A percentile compares a stretch with the other conserved stretches of the same genome.
Conservation (phyloP, 2,888 invertebrate genomes). For the Aleiodes testaceus region DNA sequence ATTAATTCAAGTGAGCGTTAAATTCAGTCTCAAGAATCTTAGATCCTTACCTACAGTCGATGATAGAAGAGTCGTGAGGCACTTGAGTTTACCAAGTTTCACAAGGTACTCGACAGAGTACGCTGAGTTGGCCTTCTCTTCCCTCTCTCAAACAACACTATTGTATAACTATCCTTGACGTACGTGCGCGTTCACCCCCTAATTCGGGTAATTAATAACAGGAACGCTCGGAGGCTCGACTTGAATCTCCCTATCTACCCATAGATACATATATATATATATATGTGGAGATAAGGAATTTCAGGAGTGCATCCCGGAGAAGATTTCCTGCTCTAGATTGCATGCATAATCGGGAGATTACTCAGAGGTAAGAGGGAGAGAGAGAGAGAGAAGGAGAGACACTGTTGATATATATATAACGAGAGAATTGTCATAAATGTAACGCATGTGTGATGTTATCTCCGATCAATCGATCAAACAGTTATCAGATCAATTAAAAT, state of each 20-base stretch:
- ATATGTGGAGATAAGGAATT: slow-evolving; percentile 28
- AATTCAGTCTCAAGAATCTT: slow-evolving; percentile 4
- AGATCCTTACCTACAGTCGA: slow-evolving; percentile 54
- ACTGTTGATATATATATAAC: too few relatives aligned
- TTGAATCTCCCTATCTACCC: slow-evolving; percentile 25
- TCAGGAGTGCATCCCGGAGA: slow-evolving; percentile 27
- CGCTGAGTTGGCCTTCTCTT: slow-evolving; percentile 49
- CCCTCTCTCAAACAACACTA: slow-evolving; percentile 27
- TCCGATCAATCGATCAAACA: background rate
- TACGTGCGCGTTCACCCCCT: slow-evolving; percentile 41
- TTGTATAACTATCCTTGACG: slow-evolving; percentile 11
- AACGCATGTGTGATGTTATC: slow-evolving; percentile 11
- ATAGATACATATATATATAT: background rate
- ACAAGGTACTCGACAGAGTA: slow-evolving; percentile 45
- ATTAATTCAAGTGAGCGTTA: slow-evolving; percentile 5
- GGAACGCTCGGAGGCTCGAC: slow-evolving; percentile 27
- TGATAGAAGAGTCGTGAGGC: slow-evolving; percentile 39
- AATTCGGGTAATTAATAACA: slow-evolving; percentile 48
- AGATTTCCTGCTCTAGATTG: slow-evolving; percentile 31
- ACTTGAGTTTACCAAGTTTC: background rate
- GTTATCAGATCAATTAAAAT: background rate
- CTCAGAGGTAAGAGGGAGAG: slow-evolving; percentile 6
- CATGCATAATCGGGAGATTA: slow-evolving; percentile 29
- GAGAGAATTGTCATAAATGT: slow-evolving; percentile 16
- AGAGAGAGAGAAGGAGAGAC: background rate